These are phyloP conservation scores for Sarotherodon lohbergeri DNA, from an alignment of 2,113 vertebrate genomes.

Conservation along the genomic window DNA sequence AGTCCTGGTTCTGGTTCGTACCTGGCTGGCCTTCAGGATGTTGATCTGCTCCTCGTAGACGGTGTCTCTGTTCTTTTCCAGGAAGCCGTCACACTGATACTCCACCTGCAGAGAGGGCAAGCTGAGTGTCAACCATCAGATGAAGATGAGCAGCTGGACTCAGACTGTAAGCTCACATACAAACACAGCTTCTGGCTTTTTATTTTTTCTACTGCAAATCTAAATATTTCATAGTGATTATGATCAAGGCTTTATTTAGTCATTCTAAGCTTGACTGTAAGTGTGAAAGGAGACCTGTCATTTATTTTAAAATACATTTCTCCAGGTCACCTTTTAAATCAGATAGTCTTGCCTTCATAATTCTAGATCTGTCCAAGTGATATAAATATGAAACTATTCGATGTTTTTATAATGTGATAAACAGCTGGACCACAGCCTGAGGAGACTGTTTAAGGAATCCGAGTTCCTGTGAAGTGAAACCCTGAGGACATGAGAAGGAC, in stretches of 20 bases:
- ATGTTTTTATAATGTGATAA: neutral
- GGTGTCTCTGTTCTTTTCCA: constrained; percentile 91
- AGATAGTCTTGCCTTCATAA: neutral
- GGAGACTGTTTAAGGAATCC: neutral
- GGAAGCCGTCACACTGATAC: constrained; percentile 86
- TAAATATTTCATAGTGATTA: neutral
- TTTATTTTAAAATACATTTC: neutral
- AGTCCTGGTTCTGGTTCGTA: constrained; percentile 36
- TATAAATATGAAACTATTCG: neutral
- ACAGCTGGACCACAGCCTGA: neutral
- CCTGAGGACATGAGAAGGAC: neutral
- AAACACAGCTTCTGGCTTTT: neutral
- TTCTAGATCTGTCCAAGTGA: neutral
- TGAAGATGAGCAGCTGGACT: neutral
- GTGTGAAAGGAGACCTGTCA: neutral
- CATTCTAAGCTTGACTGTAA: neutral
- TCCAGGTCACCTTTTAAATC: neutral
- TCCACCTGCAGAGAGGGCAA: constrained; percentile 74
- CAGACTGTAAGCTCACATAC: neutral
- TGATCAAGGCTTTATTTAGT: neutral
- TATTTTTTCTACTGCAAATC: neutral
- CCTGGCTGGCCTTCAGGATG: constrained; percentile 91
- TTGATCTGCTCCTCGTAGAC: constrained; percentile 92
- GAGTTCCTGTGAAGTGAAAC: neutral
- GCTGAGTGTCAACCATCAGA: neutral